Percentiles rank a stretch among this genome's conserved stretches.
Evolutionary conservation across 1,140 invertebrate species (phyloP).

Genomic region (Bombus superbus): DNA sequence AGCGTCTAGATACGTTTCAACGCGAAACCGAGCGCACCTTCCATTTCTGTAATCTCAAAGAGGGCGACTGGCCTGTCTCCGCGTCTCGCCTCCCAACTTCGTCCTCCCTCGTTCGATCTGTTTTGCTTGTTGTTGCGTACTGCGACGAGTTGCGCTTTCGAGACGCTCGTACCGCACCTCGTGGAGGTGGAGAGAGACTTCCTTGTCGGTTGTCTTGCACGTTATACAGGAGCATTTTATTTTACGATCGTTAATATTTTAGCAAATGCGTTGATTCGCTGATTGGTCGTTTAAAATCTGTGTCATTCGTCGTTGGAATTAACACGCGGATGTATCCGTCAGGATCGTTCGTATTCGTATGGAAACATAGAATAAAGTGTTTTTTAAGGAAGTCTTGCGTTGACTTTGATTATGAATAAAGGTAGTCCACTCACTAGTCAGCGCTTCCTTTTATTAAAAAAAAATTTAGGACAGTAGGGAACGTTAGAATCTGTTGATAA

Average conservation of each 20-base stretch:
- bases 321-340: too few relatives aligned
- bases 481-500: not conserved
- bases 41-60: constrained; percentile 72
- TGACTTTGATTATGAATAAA: not conserved
- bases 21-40: constrained; percentile 55
- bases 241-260: not conserved
- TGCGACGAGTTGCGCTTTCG: not conserved
- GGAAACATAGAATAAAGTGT: not conserved
- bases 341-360: too few relatives aligned
- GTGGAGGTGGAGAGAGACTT: constrained; percentile 1
- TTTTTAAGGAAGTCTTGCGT: not conserved
- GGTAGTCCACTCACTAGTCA: not conserved
- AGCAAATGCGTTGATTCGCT: not conserved
- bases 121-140: constrained; percentile 35
- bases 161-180: not conserved
- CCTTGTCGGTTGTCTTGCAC: not conserved
- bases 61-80: constrained; percentile 38
- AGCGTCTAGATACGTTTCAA: constrained; percentile 50
- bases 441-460: not conserved
- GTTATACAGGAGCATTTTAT: constrained; percentile 42
- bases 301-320: not conserved
- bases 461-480: not conserved
- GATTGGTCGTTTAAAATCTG: not conserved
- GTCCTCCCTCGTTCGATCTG: constrained; percentile 25
- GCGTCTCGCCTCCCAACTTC: not conserved